phyloP scores from a whole-genome alignment of 2,113 vertebrate species.

The Tichodroma muraria region DNA sequence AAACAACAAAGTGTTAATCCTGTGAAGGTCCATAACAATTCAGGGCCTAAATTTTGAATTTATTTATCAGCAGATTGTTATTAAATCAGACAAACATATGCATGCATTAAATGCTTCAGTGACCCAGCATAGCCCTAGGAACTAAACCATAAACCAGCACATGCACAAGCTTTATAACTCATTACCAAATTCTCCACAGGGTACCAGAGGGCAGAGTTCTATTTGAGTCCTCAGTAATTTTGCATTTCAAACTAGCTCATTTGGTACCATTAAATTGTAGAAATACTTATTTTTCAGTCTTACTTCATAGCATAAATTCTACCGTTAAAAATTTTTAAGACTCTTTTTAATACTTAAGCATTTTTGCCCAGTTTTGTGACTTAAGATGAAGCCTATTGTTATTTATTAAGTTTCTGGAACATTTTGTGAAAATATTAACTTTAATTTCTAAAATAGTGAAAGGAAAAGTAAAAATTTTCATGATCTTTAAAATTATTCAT shows the following conservation, averaged over 20 bases:
- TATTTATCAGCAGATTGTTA: slow-evolving; percentile 11
- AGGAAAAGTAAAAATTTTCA: not conserved
- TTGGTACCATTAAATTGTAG: not conserved
- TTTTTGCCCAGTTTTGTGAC: not conserved
- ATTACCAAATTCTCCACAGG: not conserved
- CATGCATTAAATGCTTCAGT: not conserved
- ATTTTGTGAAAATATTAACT: not conserved
- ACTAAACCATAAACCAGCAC: not conserved
- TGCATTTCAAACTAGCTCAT: not conserved
- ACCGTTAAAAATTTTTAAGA: not conserved
- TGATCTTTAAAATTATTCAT: not conserved
- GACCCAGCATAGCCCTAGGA: not conserved
- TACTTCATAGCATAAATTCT: not conserved
- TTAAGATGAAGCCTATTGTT: not conserved
- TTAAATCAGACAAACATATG: slow-evolving; percentile 16
- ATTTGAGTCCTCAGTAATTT: not conserved
- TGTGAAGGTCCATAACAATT: not conserved
- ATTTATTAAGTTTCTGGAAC: not conserved
- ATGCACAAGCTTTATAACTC: not conserved
- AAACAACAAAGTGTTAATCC: not conserved
- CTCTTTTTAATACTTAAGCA: not conserved
- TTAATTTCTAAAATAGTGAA: not conserved
- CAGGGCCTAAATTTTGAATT: not conserved
- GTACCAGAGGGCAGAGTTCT: not conserved
- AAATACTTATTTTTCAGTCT: not conserved